Evolutionary conservation across 2,888 invertebrate species (phyloP), one percentile per base, ranked within the genome.

Genomic region (Ophraella communa): DNA sequence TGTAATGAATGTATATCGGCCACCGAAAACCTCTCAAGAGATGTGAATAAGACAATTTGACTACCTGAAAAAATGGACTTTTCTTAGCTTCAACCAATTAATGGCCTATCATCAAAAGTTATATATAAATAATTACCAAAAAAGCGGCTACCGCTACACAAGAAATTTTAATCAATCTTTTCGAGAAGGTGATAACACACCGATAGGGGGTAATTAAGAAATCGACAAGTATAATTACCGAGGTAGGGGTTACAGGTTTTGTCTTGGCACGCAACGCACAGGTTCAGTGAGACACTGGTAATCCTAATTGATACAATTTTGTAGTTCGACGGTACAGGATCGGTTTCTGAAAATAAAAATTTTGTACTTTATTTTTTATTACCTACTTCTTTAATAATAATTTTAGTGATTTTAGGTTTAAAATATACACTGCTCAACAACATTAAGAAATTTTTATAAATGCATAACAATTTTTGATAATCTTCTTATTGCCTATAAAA

Each of bases 261-360:
- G 55, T 55, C 55, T 51, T 45, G 35, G 55, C 44, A 49, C 49
- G 59, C 49, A 53, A 54, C 58, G 56, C 21, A n/a, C n/a, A n/a
- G n/a, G n/a, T n/a, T n/a, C n/a, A 44, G 30, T 17, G 62, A 66
- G 71, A 73, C 73, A 73, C 71, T 71, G 70, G 68, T 72, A 75
- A 72, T 74, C 76, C 79, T 79, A 79, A 79, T 79, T 80, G 79
- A 79, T 79, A 79, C 79, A 80, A 78, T 78, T 79, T 75, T 74
- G 74, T 74, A n/a, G 74, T 73, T 63, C 70, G 69, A 70, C 63
- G 63, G 57, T 51, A 18, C 67, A 44, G 65, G 24, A 3, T 14
- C 49, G 49, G 49, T 18, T 20, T 45, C 39, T n/a, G n/a, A 42
- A 42, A 42, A n/a, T 17, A 14, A n/a, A 42, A 42, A 42, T 7